Percentiles rank a stretch among this genome's conserved stretches.
Evolutionary conservation across 1,140 invertebrate species (phyloP).

Genomic region (Dolichoris vasculosae): DNA sequence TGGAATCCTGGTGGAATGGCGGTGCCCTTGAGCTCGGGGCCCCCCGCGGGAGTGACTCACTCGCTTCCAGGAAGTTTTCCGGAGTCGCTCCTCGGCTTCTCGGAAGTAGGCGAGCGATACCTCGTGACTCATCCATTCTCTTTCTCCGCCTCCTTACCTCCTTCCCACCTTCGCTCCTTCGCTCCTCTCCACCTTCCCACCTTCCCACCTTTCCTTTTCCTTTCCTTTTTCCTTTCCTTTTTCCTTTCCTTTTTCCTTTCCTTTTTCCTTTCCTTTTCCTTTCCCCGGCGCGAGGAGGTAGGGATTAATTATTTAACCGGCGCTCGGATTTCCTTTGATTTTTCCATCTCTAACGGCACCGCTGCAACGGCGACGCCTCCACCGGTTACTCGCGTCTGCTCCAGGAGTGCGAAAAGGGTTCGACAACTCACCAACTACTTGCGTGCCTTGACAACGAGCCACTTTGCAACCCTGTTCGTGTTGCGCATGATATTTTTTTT

Average conservation of each 20-base stretch:
- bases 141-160: background rate
- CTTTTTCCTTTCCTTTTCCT: background rate
- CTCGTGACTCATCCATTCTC: constrained; percentile 2
- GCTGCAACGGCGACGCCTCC: too few relatives aligned
- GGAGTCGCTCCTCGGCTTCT: background rate
- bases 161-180: background rate
- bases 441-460: too few relatives aligned
- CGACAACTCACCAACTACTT: too few relatives aligned
- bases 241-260: background rate
- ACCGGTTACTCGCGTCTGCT: too few relatives aligned
- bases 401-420: too few relatives aligned
- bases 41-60: background rate
- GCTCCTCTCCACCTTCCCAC: background rate
- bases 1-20: too few relatives aligned
- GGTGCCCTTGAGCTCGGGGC: background rate
- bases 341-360: too few relatives aligned
- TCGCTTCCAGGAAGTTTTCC: constrained; percentile 37
- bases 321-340: too few relatives aligned
- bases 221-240: background rate
- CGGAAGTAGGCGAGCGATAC: background rate
- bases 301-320: too few relatives aligned
- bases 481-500: too few relatives aligned
- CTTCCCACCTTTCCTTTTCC: background rate
- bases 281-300: too few relatives aligned
- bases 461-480: too few relatives aligned